These are phyloP conservation scores for Pomacea canaliculata DNA, from an alignment of 2,888 invertebrate species.

Conservation along the genomic window DNA sequence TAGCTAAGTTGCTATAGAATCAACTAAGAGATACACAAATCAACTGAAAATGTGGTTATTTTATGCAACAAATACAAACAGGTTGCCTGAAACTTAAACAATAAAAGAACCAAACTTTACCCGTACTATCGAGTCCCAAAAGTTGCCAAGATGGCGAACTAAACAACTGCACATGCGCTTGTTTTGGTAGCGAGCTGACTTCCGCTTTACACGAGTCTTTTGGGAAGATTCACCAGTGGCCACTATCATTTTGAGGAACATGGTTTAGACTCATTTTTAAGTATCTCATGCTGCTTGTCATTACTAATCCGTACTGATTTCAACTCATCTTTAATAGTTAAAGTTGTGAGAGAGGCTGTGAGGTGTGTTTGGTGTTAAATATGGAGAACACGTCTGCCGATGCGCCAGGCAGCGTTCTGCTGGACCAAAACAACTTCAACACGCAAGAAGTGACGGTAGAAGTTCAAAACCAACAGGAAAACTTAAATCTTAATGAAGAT, in stretches of 20 bases:
- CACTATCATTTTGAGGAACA: too few species aligned
- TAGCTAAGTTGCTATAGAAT: too few species aligned
- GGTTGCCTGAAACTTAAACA: not conserved
- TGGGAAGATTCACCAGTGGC: not conserved
- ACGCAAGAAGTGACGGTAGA: not conserved
- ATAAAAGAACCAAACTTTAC: constrained; percentile 24
- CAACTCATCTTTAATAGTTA: too few species aligned
- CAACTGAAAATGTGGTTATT: too few species aligned
- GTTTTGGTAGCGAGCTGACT: constrained; percentile 35
- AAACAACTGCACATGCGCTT: constrained; percentile 49
- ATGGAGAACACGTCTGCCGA: constrained; percentile 4
- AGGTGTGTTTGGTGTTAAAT: constrained; percentile 2
- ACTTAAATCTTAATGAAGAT: not conserved
- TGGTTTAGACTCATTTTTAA: too few species aligned
- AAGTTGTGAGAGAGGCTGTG: too few species aligned
- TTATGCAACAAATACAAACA: too few species aligned
- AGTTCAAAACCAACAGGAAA: not conserved
- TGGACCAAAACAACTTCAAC: constrained; percentile 1
- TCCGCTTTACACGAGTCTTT: constrained; percentile 26
- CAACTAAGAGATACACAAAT: too few species aligned
- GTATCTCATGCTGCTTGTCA: too few species aligned
- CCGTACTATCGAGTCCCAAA: constrained; percentile 25
- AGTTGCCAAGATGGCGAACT: constrained; percentile 46
- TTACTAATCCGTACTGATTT: too few species aligned
- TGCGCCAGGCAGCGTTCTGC: not conserved